These are phyloP conservation scores for Epinephelus coioides DNA, from an alignment of 2,797 vertebrate species.

Conservation along the genomic window DNA sequence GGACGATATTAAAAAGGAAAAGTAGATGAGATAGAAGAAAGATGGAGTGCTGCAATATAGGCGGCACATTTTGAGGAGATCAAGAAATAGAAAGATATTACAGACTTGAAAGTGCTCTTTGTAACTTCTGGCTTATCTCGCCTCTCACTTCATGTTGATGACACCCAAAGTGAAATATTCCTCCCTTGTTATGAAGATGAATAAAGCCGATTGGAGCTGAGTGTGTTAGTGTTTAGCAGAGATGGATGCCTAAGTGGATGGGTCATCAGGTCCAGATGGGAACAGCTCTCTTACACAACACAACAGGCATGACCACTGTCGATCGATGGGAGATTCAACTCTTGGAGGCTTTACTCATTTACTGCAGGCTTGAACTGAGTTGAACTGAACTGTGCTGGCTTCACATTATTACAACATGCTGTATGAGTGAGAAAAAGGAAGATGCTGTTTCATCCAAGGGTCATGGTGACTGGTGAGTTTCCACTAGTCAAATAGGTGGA, in stretches of 20 bases:
- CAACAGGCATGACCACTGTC: conserved; percentile 43
- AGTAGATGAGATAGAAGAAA: conserved; percentile 13
- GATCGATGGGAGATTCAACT: conserved; percentile 36
- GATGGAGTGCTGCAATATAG: neutral
- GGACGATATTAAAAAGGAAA: conserved; percentile 5
- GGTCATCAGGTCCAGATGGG: conserved; percentile 75
- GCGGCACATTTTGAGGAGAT: conserved; percentile 9
- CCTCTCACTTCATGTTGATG: conserved; percentile 45
- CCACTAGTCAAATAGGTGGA: conserved; percentile 22
- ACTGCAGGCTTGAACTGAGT: conserved; percentile 34
- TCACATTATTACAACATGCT: conserved; percentile 31
- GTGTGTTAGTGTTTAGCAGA: conserved; percentile 63
- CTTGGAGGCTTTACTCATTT: conserved; percentile 31
- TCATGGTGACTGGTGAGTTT: conserved; percentile 4
- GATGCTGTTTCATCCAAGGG: conserved; percentile 18
- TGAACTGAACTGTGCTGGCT: conserved; percentile 33
- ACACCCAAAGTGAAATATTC: conserved; percentile 57
- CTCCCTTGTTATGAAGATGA: conserved; percentile 54
- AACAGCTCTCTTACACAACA: conserved; percentile 61
- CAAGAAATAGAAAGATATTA: conserved; percentile 30
- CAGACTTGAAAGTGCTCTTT: conserved; percentile 13
- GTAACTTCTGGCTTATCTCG: conserved; percentile 36
- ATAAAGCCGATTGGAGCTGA: conserved; percentile 27
- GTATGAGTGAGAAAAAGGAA: conserved; percentile 24
- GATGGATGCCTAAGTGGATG: conserved; percentile 60